Percentiles rank a stretch among this genome's conserved stretches.
Evolutionary conservation across 2,888 invertebrate species (phyloP).

Genomic region (Halictus ligatus): DNA sequence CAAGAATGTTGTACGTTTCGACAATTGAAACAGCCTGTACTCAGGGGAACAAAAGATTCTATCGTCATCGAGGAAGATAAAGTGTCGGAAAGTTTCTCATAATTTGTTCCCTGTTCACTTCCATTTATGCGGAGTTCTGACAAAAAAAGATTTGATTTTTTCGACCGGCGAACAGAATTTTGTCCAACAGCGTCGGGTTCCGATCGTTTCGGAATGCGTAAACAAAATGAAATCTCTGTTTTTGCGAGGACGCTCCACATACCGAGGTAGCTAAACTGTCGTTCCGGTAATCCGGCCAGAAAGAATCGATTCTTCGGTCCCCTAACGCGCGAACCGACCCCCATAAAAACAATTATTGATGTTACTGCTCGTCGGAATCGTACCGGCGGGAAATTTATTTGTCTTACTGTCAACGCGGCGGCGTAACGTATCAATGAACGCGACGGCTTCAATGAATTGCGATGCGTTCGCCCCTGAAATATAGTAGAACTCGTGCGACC

Average conservation of each 20-base stretch:
- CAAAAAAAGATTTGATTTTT: background rate
- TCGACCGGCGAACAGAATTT: background rate
- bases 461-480: constrained; percentile 9
- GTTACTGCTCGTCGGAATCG: background rate
- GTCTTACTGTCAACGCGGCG: constrained; percentile 3
- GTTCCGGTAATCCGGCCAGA: background rate
- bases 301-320: constrained; percentile 17
- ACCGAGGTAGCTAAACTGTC: background rate
- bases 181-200: background rate
- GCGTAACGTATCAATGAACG: constrained; percentile 27
- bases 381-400: constrained; percentile 20
- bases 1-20: background rate
- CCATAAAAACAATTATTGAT: constrained; percentile 17
- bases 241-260: constrained; percentile 1
- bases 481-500: background rate
- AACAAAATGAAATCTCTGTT: background rate
- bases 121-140: background rate
- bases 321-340: background rate
- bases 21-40: background rate
- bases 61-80: background rate
- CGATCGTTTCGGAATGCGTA: background rate
- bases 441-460: constrained; percentile 10
- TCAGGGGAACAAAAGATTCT: background rate
- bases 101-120: background rate
- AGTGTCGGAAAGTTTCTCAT: background rate